Conservation (phyloP, 2,888 invertebrate species). For the Tyria jacobaeae region DNA sequence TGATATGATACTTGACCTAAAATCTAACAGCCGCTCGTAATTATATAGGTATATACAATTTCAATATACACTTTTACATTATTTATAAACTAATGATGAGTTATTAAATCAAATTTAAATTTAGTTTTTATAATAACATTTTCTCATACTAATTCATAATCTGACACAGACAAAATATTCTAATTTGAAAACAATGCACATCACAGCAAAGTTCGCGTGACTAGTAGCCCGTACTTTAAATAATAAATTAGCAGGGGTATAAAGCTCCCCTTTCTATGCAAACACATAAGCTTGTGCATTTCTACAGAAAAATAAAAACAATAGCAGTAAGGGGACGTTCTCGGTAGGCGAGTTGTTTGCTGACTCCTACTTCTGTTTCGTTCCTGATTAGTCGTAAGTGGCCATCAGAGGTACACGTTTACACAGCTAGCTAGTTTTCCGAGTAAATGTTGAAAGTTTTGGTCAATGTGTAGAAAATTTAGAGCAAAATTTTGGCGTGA, state of each 20-base stretch:
- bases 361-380: neutral
- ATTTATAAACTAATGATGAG: no score
- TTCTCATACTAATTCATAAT: neutral
- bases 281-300: slow-evolving; percentile 60
- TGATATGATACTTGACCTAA: no score
- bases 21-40: no score
- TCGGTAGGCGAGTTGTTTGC: slow-evolving; percentile 12
- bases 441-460: slow-evolving; percentile 11
- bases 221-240: slow-evolving; percentile 55
- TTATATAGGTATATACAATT: no score
- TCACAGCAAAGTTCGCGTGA: slow-evolving; percentile 33
- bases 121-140: neutral
- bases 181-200: slow-evolving; percentile 28
- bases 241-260: slow-evolving; percentile 68
- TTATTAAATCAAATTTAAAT: no score
- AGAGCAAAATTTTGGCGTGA: slow-evolving; percentile 5
- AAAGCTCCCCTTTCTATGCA: slow-evolving; percentile 61
- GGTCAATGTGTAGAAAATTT: slow-evolving; percentile 17
- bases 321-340: slow-evolving; percentile 11
- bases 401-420: slow-evolving; percentile 13
- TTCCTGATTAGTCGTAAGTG: slow-evolving; percentile 13
- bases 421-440: slow-evolving; percentile 4
- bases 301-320: slow-evolving; percentile 46
- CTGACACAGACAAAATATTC: neutral
- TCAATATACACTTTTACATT: no score